Conservation (phyloP, 2,888 invertebrate genomes). For the Gastracanthus pulcherrimus region DNA sequence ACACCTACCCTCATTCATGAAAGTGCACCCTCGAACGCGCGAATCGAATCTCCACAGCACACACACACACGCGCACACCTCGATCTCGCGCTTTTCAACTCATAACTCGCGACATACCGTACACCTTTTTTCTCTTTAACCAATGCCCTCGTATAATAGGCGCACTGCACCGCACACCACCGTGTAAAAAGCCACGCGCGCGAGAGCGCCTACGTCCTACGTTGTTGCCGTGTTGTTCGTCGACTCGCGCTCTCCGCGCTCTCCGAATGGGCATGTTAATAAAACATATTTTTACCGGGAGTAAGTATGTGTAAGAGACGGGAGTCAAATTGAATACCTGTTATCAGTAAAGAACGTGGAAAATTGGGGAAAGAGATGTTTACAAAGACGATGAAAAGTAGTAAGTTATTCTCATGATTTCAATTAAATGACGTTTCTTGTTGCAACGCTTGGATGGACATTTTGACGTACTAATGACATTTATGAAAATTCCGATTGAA, state of each 20-base stretch:
- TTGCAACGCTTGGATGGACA: too few relatives aligned
- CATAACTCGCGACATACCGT: slow-evolving; percentile 14
- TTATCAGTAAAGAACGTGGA: background rate
- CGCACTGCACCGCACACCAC: background rate
- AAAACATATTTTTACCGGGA: slow-evolving; percentile 10
- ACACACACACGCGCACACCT: background rate
- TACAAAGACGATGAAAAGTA: too few relatives aligned
- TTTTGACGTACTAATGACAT: too few relatives aligned
- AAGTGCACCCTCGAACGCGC: background rate
- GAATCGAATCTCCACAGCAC: background rate
- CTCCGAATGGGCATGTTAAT: background rate
- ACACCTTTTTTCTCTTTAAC: background rate
- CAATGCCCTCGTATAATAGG: background rate
- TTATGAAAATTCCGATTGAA: too few relatives aligned
- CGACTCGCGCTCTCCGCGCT: background rate
- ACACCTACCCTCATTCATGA: slow-evolving; percentile 28
- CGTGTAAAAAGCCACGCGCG: slow-evolving; percentile 44
- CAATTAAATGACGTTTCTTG: too few relatives aligned
- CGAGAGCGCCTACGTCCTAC: background rate
- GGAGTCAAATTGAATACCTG: background rate
- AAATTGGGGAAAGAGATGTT: too few relatives aligned
- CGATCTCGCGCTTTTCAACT: background rate
- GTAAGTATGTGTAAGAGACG: background rate
- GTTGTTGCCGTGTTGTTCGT: slow-evolving; percentile 11
- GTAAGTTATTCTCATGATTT: too few relatives aligned